Evolutionary conservation across 2,888 invertebrate species (phyloP), one percentile per base, ranked within the genome.

Genomic region (Cephalotes varians): DNA sequence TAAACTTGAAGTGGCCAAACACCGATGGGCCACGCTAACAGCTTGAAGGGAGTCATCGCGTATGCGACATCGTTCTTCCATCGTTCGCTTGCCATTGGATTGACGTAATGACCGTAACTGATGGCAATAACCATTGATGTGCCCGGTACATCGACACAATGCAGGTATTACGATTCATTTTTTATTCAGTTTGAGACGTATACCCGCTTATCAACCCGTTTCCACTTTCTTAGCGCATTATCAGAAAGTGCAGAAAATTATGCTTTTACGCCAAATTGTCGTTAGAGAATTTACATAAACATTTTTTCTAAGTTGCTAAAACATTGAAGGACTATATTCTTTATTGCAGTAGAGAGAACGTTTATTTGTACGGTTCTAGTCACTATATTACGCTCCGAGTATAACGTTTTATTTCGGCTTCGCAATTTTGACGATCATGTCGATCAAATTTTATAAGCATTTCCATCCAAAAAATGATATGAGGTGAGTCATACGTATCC

Each of bases 1-100:
- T 73, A 65, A 69, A 58, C 51, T 44, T 83, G 69, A 31, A 83
- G 64, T 6, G 83, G 83, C 83, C 83, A 83, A 58, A 82, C 37
- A 0, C 81, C 83, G 6, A 60, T 49, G 0, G 79, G 72, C 47
- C 82, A 82, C 7, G 82, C 12, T 47, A 83, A 40, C 2, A 82
- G 18, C 21, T 82, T 83, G 40, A 82, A 83, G 25, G 73, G 72
- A 0, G 31, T 81, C 72, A 81, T 69, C 18, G 72, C 72, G 25
- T 83, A 65, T 5, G 72, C 67, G 25, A 65, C 25, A 15, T 82
- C 81, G 6, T 73, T 25, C 31, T 81, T 73, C 83, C 82, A 73
- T 25, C 28, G 44, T n/a, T 47, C 49, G n/a, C 47, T 54, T 47
- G 56, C 25, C 77, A 77, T 77, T 15, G 44, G 10, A 2, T 44